Percentiles rank a stretch among this genome's conserved stretches.
phyloP scores from a whole-genome alignment of 2,113 vertebrate genomes.

The Misgurnus mizolepis region DNA sequence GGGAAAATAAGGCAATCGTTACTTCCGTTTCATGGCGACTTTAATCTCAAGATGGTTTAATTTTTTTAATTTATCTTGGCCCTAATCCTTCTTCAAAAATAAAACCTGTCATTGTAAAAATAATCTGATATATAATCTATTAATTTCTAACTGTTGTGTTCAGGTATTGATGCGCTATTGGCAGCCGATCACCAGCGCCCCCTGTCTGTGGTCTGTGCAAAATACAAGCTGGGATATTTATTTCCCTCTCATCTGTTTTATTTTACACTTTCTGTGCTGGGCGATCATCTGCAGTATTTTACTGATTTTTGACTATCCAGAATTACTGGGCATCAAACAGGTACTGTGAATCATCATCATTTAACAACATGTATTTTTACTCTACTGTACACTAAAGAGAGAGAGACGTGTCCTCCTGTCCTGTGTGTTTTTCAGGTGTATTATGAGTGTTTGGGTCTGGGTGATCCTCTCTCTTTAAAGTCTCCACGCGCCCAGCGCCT shows the following conservation, averaged over 20 bases:
- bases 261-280: slow-evolving; percentile 86
- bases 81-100: no score
- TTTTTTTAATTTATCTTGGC: no score
- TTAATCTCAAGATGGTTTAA: no score
- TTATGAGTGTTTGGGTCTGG: slow-evolving; percentile 81
- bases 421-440: slow-evolving; percentile 76
- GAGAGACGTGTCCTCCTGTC: background rate
- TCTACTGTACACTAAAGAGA: no score
- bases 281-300: slow-evolving; percentile 89
- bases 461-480: slow-evolving; percentile 82
- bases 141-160: background rate
- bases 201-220: slow-evolving; percentile 84
- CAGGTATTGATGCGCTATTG: slow-evolving; percentile 83
- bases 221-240: slow-evolving; percentile 81
- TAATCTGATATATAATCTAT: no score
- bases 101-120: no score
- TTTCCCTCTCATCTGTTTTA: slow-evolving; percentile 85
- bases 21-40: no score
- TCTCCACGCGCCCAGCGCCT: slow-evolving; percentile 77
- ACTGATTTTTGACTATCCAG: slow-evolving; percentile 87
- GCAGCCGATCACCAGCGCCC: slow-evolving; percentile 78
- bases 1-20: no score
- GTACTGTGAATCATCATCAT: slow-evolving; percentile 57
- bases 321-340: slow-evolving; percentile 90
- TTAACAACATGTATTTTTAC: no score